These are phyloP conservation scores for Helicoverpa armigera DNA, from an alignment of 1,140 invertebrate species.

Conservation along the genomic window DNA sequence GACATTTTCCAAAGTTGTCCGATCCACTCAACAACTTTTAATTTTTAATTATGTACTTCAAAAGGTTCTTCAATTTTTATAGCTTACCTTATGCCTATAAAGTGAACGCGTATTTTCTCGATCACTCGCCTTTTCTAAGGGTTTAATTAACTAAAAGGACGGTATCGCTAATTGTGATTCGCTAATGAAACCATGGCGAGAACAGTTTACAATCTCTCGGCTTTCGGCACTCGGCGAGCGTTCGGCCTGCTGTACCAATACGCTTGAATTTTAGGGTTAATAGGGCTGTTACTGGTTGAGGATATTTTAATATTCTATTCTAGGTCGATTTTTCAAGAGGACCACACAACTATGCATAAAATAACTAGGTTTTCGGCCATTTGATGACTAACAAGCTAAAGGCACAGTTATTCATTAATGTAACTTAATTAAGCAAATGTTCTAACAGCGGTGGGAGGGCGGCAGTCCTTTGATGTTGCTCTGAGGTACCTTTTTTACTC, in stretches of 20 bases:
- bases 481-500: not conserved
- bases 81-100: not conserved
- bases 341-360: not conserved
- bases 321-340: not conserved
- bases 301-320: not conserved
- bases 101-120: conserved; percentile 18
- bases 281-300: not conserved
- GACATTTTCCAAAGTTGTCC: too few relatives aligned
- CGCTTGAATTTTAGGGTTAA: conserved; percentile 22
- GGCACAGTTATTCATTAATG: not conserved
- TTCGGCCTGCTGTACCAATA: not conserved
- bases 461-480: conserved; percentile 1
- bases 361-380: not conserved
- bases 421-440: conserved; percentile 21
- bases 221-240: not conserved
- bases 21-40: too few relatives aligned
- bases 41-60: too few relatives aligned
- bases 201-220: conserved; percentile 25
- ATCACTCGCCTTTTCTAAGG: conserved; percentile 1
- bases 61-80: not conserved
- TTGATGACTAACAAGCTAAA: not conserved
- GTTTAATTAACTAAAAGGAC: conserved; percentile 40
- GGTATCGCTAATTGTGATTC: conserved; percentile 38
- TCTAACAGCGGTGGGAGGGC: not conserved
- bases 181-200: conserved; percentile 39